These are phyloP conservation scores for Eupelmus urozonus DNA, from an alignment of 2,888 invertebrate species.

Conservation along the genomic window DNA sequence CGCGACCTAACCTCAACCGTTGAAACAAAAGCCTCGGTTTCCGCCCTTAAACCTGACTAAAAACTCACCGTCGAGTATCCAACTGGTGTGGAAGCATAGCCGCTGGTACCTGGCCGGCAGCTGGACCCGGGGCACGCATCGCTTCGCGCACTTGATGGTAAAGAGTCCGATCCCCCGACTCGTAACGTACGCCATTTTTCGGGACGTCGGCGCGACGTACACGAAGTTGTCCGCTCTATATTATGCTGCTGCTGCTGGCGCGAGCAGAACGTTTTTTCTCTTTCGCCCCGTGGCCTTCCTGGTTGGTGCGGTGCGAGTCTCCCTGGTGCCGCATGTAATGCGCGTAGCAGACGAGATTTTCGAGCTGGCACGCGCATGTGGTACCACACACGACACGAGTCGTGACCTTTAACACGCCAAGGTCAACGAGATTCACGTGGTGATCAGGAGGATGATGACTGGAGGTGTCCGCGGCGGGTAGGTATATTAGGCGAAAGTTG, in stretches of 20 bases:
- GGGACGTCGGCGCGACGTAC: slow-evolving; percentile 31
- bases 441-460: too few relatives aligned
- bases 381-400: not conserved
- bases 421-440: not conserved
- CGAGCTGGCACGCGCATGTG: not conserved
- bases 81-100: slow-evolving; percentile 74
- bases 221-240: not conserved
- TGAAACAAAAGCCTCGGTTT: slow-evolving; percentile 45
- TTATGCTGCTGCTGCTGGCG: not conserved
- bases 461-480: too few relatives aligned
- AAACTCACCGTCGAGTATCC: slow-evolving; percentile 71
- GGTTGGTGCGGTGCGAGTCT: too few relatives aligned
- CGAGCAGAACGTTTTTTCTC: slow-evolving; percentile 1
- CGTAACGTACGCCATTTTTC: slow-evolving; percentile 72
- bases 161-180: slow-evolving; percentile 68
- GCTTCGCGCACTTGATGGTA: slow-evolving; percentile 66
- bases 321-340: too few relatives aligned
- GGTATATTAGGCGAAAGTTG: too few relatives aligned
- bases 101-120: slow-evolving; percentile 69
- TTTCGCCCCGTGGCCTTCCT: not conserved
- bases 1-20: slow-evolving; percentile 66
- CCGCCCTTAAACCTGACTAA: slow-evolving; percentile 41
- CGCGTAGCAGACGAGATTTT: slow-evolving; percentile 10
- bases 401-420: not conserved
- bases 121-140: slow-evolving; percentile 64